Percentiles rank a stretch among this genome's conserved stretches.
phyloP scores from a whole-genome alignment of 2,113 vertebrate species.

The Fregetta grallaria region DNA sequence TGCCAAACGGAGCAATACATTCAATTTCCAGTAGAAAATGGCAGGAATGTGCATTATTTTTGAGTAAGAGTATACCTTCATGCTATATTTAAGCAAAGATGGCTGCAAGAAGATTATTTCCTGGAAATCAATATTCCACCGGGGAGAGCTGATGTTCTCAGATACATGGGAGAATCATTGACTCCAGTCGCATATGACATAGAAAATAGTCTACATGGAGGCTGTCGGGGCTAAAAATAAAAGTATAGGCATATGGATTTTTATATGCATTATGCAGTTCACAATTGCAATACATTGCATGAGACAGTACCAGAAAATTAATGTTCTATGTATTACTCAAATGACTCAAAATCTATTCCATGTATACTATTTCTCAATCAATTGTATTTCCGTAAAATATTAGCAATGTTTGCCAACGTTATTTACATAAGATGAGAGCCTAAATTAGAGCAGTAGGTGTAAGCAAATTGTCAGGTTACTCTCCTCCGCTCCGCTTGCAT shows the following conservation, averaged over 20 bases:
- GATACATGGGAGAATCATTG: neutral
- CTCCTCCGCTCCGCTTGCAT: neutral
- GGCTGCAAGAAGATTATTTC: neutral
- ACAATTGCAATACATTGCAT: neutral
- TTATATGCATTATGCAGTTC: slow-evolving; percentile 3
- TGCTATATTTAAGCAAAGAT: slow-evolving; percentile 7
- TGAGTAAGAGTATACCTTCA: neutral
- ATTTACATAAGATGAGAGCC: slow-evolving; percentile 36
- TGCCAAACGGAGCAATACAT: neutral
- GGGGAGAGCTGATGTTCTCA: slow-evolving; percentile 8
- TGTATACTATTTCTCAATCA: neutral
- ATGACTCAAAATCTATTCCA: neutral
- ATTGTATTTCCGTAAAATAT: neutral
- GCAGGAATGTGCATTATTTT: neutral
- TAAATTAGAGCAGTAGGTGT: slow-evolving; percentile 45
- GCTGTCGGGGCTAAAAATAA: slow-evolving; percentile 5
- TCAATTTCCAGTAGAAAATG: neutral
- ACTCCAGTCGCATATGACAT: neutral
- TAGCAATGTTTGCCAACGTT: neutral
- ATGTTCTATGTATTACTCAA: neutral
- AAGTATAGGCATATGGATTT: slow-evolving; percentile 11
- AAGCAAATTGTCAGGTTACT: neutral
- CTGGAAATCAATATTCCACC: slow-evolving; percentile 45
- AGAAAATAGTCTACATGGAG: slow-evolving; percentile 3
- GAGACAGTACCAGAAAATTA: slow-evolving; percentile 32